Percentiles rank a stretch among this genome's conserved stretches.
These are phyloP conservation scores for Pelecanoides urinatrix DNA, from an alignment of 2,113 vertebrate genomes.

Conservation along the genomic window DNA sequence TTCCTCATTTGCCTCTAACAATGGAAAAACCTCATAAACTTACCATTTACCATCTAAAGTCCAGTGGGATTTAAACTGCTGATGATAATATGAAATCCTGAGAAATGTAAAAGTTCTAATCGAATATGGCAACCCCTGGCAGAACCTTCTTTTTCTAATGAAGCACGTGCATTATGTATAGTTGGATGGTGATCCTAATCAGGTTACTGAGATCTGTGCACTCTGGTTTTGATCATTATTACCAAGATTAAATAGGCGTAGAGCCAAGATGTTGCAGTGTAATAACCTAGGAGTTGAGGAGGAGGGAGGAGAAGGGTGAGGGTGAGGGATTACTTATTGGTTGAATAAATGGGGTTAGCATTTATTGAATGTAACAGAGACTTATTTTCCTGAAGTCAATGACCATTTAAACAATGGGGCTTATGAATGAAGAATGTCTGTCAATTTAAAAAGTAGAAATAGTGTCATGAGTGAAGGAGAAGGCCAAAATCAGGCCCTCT, in stretches of 20 bases:
- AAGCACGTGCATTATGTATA: slow-evolving; percentile 28
- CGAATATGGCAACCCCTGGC: slow-evolving; percentile 49
- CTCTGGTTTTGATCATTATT: slow-evolving; percentile 68
- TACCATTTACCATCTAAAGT: slow-evolving; percentile 29
- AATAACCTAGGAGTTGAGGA: slow-evolving; percentile 36
- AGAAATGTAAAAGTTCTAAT: slow-evolving; percentile 41
- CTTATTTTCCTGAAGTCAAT: slow-evolving; percentile 10
- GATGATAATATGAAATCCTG: slow-evolving; percentile 49
- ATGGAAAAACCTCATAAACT: slow-evolving; percentile 5
- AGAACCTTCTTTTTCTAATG: slow-evolving; percentile 50
- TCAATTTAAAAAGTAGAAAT: background rate
- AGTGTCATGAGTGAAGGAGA: background rate
- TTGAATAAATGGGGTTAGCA: slow-evolving; percentile 35
- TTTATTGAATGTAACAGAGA: background rate
- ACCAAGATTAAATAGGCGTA: slow-evolving; percentile 38
- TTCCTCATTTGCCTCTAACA: slow-evolving; percentile 31
- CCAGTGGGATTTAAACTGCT: slow-evolving; percentile 31
- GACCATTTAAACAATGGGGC: background rate
- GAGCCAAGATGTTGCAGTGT: slow-evolving; percentile 41
- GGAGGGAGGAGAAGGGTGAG: slow-evolving; percentile 3
- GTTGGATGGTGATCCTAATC: slow-evolving; percentile 53
- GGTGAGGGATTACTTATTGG: slow-evolving; percentile 30
- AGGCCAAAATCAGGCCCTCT: background rate
- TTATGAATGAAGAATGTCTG: background rate
- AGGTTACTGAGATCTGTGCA: slow-evolving; percentile 29